These are phyloP conservation scores for Ibidorhyncha struthersii DNA, from an alignment of 2,113 vertebrate species.

Conservation along the genomic window DNA sequence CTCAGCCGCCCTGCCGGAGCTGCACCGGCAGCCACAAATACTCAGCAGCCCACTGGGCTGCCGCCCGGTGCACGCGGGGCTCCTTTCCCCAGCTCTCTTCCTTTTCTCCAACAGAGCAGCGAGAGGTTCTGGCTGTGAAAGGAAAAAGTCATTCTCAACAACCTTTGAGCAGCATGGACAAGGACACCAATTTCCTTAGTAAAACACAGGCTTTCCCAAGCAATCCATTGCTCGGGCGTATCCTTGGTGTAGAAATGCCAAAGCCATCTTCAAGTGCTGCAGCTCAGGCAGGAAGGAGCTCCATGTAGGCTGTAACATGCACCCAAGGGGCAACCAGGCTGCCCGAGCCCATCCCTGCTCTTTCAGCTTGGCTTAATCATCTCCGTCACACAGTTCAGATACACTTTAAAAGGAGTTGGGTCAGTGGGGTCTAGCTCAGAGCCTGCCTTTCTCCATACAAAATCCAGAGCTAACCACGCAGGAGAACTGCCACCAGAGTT, in stretches of 20 bases:
- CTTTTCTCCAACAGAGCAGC: fast-evolving
- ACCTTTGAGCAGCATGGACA: fast-evolving
- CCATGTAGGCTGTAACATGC: fast-evolving
- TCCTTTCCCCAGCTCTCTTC: not conserved
- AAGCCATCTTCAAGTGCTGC: not conserved
- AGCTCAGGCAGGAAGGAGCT: not conserved
- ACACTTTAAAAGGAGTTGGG: not conserved
- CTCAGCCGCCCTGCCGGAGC: fast-evolving
- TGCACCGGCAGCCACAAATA: fast-evolving
- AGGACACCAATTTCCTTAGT: not conserved
- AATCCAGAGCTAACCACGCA: not conserved
- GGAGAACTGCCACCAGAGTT: not conserved
- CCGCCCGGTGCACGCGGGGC: too few species aligned
- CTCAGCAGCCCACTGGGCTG: fast-evolving
- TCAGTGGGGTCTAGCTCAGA: not conserved
- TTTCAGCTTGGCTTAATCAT: not conserved
- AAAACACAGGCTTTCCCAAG: not conserved
- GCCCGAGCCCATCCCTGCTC: not conserved
- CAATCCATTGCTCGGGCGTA: not conserved
- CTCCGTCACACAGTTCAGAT: not conserved
- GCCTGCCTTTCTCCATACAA: not conserved
- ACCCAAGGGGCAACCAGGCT: not conserved
- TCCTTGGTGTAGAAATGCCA: not conserved
- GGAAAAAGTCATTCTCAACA: not conserved
- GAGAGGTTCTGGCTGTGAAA: fast-evolving